Conservation (phyloP, 2,113 vertebrate species). For the Pantherophis guttatus region DNA sequence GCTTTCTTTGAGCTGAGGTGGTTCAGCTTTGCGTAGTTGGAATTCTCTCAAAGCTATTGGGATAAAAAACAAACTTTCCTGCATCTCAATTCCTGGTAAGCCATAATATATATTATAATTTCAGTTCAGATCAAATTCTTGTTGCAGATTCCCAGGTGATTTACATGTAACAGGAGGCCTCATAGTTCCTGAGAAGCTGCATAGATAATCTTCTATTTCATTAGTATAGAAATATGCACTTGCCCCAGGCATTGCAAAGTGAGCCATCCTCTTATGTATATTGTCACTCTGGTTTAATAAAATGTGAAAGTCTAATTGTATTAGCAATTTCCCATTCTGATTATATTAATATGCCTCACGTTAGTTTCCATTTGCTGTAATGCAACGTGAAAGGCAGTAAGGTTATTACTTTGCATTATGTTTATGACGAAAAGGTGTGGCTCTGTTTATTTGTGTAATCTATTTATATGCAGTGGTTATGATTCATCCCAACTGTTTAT, state of each 20-base stretch:
- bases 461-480: constrained; percentile 7
- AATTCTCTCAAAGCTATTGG: not conserved
- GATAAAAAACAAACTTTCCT: not conserved
- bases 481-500: not conserved
- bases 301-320: constrained; percentile 79
- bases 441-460: constrained; percentile 8
- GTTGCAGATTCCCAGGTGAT: not conserved
- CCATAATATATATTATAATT: not conserved
- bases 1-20: not conserved
- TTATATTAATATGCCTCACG: constrained; percentile 77
- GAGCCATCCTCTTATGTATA: constrained; percentile 49
- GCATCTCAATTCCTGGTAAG: not conserved
- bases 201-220: not conserved
- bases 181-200: not conserved
- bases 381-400: constrained; percentile 77
- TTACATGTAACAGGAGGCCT: not conserved
- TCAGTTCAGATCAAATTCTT: not conserved
- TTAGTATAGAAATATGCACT: not conserved
- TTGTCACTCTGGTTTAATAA: constrained; percentile 74
- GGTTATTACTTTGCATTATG: constrained; percentile 73
- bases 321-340: constrained; percentile 77
- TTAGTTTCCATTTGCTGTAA: constrained; percentile 75
- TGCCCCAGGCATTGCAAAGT: not conserved
- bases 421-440: constrained; percentile 48
- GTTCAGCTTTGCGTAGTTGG: not conserved